These are phyloP conservation scores for Grammomys dolichurus DNA, from an alignment of 2,113 vertebrate species.

Conservation along the genomic window DNA sequence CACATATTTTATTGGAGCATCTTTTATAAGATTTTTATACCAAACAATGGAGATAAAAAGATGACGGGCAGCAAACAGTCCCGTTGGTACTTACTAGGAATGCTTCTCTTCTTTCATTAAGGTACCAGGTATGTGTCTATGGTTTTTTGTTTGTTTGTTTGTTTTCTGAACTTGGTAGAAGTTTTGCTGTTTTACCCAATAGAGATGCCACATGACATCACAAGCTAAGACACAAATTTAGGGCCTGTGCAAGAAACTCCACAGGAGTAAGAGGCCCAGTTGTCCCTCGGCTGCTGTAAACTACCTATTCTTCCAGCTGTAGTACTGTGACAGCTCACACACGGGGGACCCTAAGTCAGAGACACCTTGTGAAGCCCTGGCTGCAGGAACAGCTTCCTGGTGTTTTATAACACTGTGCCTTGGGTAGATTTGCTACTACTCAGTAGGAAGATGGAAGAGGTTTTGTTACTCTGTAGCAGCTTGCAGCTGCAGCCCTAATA, in stretches of 20 bases:
- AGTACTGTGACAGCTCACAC: rapidly evolving
- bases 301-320: not conserved
- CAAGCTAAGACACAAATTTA: not conserved
- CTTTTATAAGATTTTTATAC: constrained; percentile 15
- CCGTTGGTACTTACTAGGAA: not conserved
- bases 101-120: not conserved
- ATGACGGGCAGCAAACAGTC: not conserved
- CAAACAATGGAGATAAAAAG: constrained; percentile 42
- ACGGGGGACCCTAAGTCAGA: not conserved
- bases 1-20: constrained; percentile 6
- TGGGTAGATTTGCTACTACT: not conserved
- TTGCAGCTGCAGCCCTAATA: not conserved
- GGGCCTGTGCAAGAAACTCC: not conserved
- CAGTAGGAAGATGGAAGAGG: not conserved
- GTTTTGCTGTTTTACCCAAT: not conserved
- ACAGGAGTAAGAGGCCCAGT: not conserved
- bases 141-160: not conserved
- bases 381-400: not conserved
- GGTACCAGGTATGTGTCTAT: not conserved
- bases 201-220: not conserved
- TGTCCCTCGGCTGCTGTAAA: not conserved
- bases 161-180: not conserved
- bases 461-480: not conserved
- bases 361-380: not conserved
- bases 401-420: not conserved